Evolutionary conservation across 2,797 vertebrate genomes (phyloP).

Genomic region (Stomatorhinus walkeri): DNA sequence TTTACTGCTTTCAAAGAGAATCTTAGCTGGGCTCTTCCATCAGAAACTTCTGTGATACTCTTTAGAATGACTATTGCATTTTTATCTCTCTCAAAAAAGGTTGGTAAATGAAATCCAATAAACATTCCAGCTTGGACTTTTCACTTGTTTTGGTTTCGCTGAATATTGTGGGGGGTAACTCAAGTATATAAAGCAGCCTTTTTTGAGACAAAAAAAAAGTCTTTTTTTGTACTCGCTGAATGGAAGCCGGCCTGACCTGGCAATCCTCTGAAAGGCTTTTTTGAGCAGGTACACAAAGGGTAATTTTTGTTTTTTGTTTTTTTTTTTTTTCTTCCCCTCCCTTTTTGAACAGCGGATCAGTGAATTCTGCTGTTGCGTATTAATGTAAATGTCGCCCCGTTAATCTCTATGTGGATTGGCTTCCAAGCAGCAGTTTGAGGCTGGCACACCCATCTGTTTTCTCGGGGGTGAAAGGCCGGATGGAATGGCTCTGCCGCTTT

Average conservation of each 20-base stretch:
- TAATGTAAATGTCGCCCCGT: not conserved
- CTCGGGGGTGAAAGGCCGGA: not conserved
- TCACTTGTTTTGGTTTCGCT: not conserved
- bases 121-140: not conserved
- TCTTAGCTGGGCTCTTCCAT: not conserved
- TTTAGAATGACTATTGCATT: constrained; percentile 1
- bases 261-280: not conserved
- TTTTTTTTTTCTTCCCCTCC: not conserved
- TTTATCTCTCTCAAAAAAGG: constrained; percentile 21
- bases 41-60: constrained; percentile 5
- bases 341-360: not conserved
- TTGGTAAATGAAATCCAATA: not conserved
- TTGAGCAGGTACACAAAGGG: not conserved
- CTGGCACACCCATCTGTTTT: not conserved
- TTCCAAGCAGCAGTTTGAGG: not conserved
- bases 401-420: not conserved
- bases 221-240: not conserved
- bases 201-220: not conserved
- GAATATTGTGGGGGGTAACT: not conserved
- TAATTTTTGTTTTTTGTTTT: not conserved
- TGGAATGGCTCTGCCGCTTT: not conserved
- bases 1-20: constrained; percentile 29
- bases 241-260: not conserved
- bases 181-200: not conserved
- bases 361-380: not conserved